Evolutionary conservation across 2,113 vertebrate genomes (phyloP).

Genomic region (Lophura nycthemera): DNA sequence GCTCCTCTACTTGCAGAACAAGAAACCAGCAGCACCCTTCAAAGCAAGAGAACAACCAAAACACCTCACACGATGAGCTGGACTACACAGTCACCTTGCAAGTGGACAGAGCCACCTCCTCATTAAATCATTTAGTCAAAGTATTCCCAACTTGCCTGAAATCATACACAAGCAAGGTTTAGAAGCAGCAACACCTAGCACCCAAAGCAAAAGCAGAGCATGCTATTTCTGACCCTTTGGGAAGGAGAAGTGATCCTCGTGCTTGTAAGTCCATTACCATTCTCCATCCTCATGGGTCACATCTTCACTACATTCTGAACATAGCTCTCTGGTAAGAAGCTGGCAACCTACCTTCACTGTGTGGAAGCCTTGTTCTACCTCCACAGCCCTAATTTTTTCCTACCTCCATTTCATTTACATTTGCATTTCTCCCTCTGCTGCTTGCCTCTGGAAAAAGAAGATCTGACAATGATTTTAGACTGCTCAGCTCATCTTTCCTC

Average conservation of each 20-base stretch:
- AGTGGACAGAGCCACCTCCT: neutral
- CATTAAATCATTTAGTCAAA: neutral
- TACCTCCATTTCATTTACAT: neutral
- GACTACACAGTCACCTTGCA: neutral
- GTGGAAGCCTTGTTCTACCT: neutral
- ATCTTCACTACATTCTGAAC: neutral
- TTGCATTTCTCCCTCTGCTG: neutral
- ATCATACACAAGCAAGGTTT: rapidly evolving
- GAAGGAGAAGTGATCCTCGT: rapidly evolving
- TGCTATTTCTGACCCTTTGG: too few species aligned
- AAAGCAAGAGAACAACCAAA: too few species aligned
- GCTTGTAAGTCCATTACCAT: neutral
- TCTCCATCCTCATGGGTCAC: neutral
- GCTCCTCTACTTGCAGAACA: neutral
- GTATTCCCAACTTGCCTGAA: neutral
- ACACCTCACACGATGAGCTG: rapidly evolving
- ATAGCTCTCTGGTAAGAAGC: neutral
- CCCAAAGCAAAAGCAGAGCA: neutral
- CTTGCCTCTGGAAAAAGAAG: neutral
- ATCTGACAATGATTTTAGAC: neutral
- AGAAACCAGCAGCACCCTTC: too few species aligned
- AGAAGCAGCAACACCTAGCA: neutral
- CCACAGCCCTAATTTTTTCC: neutral
- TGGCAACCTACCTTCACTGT: rapidly evolving
- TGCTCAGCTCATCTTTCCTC: neutral